phyloP scores from a whole-genome alignment of 2,797 vertebrate genomes.

The Rhinichthys osculus region DNA sequence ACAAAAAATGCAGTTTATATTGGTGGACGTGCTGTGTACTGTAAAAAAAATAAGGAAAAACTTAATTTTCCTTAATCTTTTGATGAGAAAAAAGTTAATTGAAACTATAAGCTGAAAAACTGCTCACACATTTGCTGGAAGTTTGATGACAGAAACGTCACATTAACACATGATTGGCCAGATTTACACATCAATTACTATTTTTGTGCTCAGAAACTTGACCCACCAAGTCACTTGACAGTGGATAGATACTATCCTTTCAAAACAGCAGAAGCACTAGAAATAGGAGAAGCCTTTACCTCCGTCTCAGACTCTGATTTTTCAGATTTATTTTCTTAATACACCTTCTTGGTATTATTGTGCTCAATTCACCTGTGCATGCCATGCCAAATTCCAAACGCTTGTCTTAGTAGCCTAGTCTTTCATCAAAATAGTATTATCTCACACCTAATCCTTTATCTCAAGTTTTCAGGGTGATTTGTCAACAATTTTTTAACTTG shows the following conservation, averaged over 20 bases:
- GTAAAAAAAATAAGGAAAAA: too few species aligned
- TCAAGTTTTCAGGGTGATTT: too few species aligned
- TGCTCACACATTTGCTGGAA: not conserved
- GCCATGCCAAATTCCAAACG: too few species aligned
- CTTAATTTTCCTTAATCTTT: not conserved
- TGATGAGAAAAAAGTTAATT: not conserved
- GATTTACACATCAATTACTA: slow-evolving; percentile 14
- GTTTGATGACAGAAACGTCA: not conserved
- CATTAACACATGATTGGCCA: not conserved
- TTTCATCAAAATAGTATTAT: too few species aligned
- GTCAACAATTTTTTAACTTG: too few species aligned
- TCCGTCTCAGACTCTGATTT: not conserved
- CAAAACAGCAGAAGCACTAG: not conserved
- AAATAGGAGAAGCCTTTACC: not conserved
- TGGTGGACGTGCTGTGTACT: not conserved
- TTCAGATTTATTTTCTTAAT: not conserved
- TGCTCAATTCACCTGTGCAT: too few species aligned
- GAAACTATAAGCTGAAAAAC: not conserved
- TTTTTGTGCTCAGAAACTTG: not conserved
- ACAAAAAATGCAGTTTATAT: not conserved
- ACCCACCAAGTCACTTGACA: not conserved
- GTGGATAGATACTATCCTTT: not conserved
- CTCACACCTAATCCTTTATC: too few species aligned
- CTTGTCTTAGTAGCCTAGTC: too few species aligned
- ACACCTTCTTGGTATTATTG: not conserved